A percentile compares a stretch with the other conserved stretches of the same genome.
Evolutionary conservation across 2,113 vertebrate genomes (phyloP).

Genomic region (Elanus axillaris): DNA sequence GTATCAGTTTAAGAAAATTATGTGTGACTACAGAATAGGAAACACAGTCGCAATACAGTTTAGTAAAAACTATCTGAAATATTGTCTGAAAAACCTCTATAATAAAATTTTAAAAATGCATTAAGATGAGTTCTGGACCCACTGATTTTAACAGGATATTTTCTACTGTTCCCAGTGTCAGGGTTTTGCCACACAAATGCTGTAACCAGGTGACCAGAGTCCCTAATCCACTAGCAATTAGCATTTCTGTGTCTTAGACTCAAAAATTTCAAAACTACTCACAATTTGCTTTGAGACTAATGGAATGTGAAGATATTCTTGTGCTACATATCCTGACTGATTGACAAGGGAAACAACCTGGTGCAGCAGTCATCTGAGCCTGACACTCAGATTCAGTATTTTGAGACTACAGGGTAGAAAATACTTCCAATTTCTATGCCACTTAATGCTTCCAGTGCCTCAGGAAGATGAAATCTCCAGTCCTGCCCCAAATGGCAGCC

Average conservation of each 20-base stretch:
- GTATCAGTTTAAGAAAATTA: not conserved
- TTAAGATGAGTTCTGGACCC: not conserved
- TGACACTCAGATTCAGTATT: not conserved
- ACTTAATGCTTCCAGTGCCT: not conserved
- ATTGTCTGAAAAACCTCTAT: not conserved
- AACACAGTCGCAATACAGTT: not conserved
- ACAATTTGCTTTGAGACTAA: not conserved
- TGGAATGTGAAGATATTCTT: not conserved
- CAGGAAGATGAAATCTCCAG: not conserved
- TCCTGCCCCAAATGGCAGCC: not conserved
- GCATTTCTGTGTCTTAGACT: not conserved
- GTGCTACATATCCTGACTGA: not conserved
- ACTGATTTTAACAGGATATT: not conserved
- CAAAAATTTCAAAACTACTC: not conserved
- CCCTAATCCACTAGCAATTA: not conserved
- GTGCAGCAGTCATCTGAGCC: not conserved
- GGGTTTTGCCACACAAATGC: not conserved
- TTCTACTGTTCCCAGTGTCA: not conserved
- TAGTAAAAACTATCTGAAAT: not conserved
- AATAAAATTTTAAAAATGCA: not conserved
- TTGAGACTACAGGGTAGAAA: not conserved
- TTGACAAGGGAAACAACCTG: not conserved
- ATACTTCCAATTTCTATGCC: not conserved
- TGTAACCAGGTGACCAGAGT: not conserved
- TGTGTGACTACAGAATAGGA: not conserved